A percentile compares a stretch with the other conserved stretches of the same genome.
phyloP scores from a whole-genome alignment of 2,797 vertebrate species.

The Anisognathus igniventris region DNA sequence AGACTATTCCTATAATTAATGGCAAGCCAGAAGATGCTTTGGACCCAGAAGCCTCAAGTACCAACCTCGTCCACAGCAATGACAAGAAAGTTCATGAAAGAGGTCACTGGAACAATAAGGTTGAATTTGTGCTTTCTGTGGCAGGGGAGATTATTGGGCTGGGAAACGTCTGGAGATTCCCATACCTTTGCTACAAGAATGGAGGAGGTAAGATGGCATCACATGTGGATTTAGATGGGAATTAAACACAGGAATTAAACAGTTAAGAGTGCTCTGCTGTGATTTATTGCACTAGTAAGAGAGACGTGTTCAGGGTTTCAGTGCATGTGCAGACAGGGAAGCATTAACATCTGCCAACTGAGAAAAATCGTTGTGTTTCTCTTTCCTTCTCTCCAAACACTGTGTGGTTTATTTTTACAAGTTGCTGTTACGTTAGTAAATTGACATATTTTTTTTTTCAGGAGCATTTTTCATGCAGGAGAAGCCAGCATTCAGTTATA shows the following conservation, averaged over 20 bases:
- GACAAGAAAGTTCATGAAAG: slow-evolving; percentile 91
- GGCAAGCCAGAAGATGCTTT: slow-evolving; percentile 91
- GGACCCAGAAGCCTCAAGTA: slow-evolving; percentile 84
- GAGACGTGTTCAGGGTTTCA: background rate
- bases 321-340: background rate
- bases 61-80: slow-evolving; percentile 78
- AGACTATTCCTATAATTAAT: slow-evolving; percentile 91
- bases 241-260: background rate
- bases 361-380: background rate
- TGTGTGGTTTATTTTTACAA: background rate
- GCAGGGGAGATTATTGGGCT: slow-evolving; percentile 98
- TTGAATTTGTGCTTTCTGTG: slow-evolving; percentile 96
- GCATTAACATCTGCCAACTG: background rate
- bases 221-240: background rate
- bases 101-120: slow-evolving; percentile 98
- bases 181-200: slow-evolving; percentile 99
- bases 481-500: background rate
- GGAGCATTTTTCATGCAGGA: background rate
- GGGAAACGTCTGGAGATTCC: slow-evolving; percentile 98
- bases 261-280: background rate
- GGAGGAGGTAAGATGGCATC: slow-evolving; percentile 88
- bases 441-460: background rate
- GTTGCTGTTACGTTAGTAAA: background rate
- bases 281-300: background rate
- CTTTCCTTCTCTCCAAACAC: background rate